Evolutionary conservation across 2,113 vertebrate genomes (phyloP).

Genomic region (Chinchilla lanigera): DNA sequence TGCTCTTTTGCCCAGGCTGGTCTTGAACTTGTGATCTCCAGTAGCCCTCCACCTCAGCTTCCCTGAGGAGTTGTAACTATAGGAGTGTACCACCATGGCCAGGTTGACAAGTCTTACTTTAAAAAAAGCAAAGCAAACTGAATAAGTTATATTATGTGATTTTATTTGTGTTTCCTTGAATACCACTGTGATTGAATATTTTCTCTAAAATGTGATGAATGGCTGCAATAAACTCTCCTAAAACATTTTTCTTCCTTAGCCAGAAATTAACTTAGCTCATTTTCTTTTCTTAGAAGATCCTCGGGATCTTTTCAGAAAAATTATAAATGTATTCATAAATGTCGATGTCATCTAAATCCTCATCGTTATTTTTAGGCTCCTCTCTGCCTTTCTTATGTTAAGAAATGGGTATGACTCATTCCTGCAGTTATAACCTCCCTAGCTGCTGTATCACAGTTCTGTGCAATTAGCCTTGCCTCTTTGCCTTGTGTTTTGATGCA

Average conservation of each 20-base stretch:
- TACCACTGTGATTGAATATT: background rate
- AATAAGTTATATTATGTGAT: background rate
- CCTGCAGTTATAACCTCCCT: background rate
- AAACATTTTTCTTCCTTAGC: conserved; percentile 32
- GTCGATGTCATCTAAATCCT: background rate
- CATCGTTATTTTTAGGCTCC: background rate
- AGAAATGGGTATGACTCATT: background rate
- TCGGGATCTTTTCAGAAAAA: background rate
- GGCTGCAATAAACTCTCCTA: background rate
- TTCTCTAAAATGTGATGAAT: background rate
- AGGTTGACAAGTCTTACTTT: background rate
- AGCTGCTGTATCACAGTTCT: background rate
- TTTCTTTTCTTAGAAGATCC: conserved; percentile 26
- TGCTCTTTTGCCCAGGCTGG: background rate
- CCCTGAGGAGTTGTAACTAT: background rate
- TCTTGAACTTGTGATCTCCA: background rate
- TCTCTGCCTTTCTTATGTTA: background rate
- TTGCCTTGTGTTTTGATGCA: background rate
- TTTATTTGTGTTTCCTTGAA: background rate
- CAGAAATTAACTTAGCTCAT: background rate
- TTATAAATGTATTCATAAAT: background rate
- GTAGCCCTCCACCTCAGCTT: background rate
- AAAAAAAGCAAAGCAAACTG: background rate
- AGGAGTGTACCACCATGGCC: background rate
- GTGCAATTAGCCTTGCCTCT: background rate